Evolutionary conservation across 2,797 vertebrate species (phyloP), one percentile per base, ranked within the genome.

Genomic region (Malacoctenus gilli): DNA sequence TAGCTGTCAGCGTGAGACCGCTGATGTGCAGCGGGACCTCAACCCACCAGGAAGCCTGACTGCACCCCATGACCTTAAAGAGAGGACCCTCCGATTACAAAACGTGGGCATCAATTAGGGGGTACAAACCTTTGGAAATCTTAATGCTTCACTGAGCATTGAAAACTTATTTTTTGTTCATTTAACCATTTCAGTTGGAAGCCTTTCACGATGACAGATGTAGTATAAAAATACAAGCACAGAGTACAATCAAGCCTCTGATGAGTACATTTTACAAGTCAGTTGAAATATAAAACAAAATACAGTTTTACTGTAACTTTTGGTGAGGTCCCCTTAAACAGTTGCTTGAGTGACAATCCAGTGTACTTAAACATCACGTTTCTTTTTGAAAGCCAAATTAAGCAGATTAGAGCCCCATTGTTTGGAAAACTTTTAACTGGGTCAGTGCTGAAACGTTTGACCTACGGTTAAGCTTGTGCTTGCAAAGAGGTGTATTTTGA

Each of bases 361-460:
- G 7, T 14, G 3, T 23, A 2, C 5, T 13, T 19, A 35, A 40
- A 42, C 8, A 15, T 40, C 23, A 30, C 0, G 3, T 43, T 41
- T 47, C 4, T 16, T 48, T 38, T 49, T 61, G 1, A 40, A 61
- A 71, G 46, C 8, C 16, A 59, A 52, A 40, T 49, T 5, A 19
- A 48, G 25, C 39, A 25, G 41, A 68, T 64, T 34, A 51, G 55
- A 62, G 35, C 2, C 8, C 14, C 41, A 19, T 37, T 56, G 25
- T 65, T 68, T 48, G 22, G 8, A 42, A 46, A 58, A n/a, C 14
- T 8, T 68, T 70, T 55, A 48, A 55, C 46, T 13, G 51, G 30
- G 9, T 8, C 22, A 25, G 11, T n/a, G 3, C 49, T 21, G 25
- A 68, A 47, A 38, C 34, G 16, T 65, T 40, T 28, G 20, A 43